Evolutionary conservation across 2,888 invertebrate species (phyloP), one percentile per base, ranked within the genome.

Genomic region (Melanophora roralis): DNA sequence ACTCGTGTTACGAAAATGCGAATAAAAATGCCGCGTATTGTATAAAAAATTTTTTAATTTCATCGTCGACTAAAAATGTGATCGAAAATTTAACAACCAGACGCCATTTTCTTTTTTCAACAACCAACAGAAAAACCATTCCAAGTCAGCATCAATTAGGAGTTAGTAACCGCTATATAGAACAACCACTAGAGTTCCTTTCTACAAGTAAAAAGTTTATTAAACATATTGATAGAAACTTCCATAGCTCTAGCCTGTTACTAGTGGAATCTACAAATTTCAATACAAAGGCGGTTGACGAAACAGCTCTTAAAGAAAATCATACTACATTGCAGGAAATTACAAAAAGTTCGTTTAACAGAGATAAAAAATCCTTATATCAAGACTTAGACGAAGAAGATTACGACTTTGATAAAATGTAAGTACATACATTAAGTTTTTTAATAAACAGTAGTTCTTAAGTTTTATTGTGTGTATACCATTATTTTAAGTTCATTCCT

Each of bases 51-150:
- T 83, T 84, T 83, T 84, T 89, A 85, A 86, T 89, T 88, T 86
- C 86, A 83, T 84, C 85, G 85, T 81, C 82, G 47, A 19, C 55
- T 14, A 34, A 16, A 49, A 83, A 81, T 83, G 62, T 36, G 57
- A 55, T 75, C 49, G 55, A 83, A 81, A 86, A 85, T 84, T 83
- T 86, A 74, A 83, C 85, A 85, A 82, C 83, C 67, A 84, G 87
- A 84, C 88, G 88, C 88, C 88, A 88, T 88, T 88, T 88, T 88
- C 86, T 88, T 88, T 88, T 88, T 84, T 88, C 86, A 81, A 84
- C 86, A 79, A 86, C 87, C 81, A 87, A 85, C 85, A 87, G 87
- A 84, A 85, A 82, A 77, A 83, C 84, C 81, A 85, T 82, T 82
- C 83, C 84, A 83, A 86, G 85, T 64, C 8, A 55, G 40, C 76